Percentiles rank a stretch among this genome's conserved stretches.
Evolutionary conservation across 2,888 invertebrate species (phyloP).

Genomic region (Crocallis elinguaria): DNA sequence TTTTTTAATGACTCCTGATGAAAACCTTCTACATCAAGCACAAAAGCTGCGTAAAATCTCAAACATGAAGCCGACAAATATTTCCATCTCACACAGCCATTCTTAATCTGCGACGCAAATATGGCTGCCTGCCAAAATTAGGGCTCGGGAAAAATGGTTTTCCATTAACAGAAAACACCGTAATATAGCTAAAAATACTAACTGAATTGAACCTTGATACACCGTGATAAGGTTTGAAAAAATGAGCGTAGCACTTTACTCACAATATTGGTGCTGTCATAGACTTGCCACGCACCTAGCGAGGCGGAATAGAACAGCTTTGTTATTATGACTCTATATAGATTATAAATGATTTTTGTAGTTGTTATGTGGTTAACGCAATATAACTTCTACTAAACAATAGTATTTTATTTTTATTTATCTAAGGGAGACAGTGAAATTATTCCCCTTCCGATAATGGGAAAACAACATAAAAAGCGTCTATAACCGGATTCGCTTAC

Average conservation of each 20-base stretch:
- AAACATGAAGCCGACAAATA: slow-evolving; percentile 14
- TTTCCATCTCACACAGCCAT: slow-evolving; percentile 22
- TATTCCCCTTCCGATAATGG: too few species aligned
- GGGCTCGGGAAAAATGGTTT: slow-evolving; percentile 38
- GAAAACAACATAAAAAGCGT: too few species aligned
- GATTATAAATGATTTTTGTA: slow-evolving; percentile 2
- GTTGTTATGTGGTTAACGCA: background rate
- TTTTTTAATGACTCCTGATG: background rate
- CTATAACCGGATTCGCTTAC: too few species aligned
- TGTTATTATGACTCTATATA: slow-evolving; percentile 15
- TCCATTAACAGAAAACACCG: slow-evolving; percentile 35
- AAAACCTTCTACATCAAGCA: background rate
- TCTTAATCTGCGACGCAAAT: slow-evolving; percentile 36
- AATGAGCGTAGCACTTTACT: slow-evolving; percentile 11
- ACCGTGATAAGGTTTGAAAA: slow-evolving; percentile 1
- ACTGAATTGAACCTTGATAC: slow-evolving; percentile 11
- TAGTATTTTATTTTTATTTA: too few species aligned
- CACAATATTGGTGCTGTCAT: slow-evolving; percentile 24
- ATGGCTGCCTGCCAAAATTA: slow-evolving; percentile 40
- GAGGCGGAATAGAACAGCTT: slow-evolving; percentile 14
- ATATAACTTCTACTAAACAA: background rate
- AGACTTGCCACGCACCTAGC: slow-evolving; percentile 22
- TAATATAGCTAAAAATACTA: slow-evolving; percentile 1
- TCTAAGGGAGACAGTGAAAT: too few species aligned
- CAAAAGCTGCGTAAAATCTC: slow-evolving; percentile 4